phyloP scores from a whole-genome alignment of 2,888 invertebrate species.

The Choreutis nemorana region DNA sequence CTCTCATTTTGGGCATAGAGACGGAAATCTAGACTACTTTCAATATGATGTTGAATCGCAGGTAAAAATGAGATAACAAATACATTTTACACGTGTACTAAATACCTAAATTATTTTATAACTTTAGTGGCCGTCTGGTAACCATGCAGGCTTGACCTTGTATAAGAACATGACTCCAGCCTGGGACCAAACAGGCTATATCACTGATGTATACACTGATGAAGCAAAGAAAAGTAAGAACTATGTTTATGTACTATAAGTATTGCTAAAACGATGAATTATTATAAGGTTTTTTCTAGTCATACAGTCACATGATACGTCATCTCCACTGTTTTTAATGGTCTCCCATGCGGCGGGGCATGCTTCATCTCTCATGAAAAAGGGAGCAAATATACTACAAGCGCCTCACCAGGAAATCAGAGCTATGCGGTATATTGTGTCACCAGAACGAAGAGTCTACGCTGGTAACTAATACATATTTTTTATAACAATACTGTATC shows the following conservation, averaged over 20 bases:
- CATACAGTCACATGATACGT: conserved; percentile 64
- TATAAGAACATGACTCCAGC: conserved; percentile 56
- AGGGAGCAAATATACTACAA: conserved; percentile 73
- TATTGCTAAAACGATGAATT: too few species aligned
- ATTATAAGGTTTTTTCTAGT: too few species aligned
- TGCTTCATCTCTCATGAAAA: conserved; percentile 74
- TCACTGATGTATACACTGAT: conserved; percentile 74
- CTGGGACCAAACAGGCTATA: conserved; percentile 69
- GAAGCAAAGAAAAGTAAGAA: conserved; percentile 68
- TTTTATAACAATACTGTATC: too few species aligned
- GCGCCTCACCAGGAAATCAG: conserved; percentile 75
- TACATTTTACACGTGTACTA: too few species aligned
- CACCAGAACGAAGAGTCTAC: conserved; percentile 72
- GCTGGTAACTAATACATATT: too few species aligned
- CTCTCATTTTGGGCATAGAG: conserved; percentile 85
- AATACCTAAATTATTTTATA: too few species aligned
- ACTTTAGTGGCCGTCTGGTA: conserved; percentile 27
- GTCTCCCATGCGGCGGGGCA: conserved; percentile 84
- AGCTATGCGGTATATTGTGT: conserved; percentile 73
- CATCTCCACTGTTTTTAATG: conserved; percentile 78
- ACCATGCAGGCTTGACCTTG: conserved; percentile 56
- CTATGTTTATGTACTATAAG: too few species aligned
- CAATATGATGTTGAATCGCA: conserved; percentile 40
- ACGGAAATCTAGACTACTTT: conserved; percentile 83
- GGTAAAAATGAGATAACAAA: too few species aligned